Base-by-base conservation (phyloP, 2,888 invertebrate species). In the Ecliptopera silaceata region DNA sequence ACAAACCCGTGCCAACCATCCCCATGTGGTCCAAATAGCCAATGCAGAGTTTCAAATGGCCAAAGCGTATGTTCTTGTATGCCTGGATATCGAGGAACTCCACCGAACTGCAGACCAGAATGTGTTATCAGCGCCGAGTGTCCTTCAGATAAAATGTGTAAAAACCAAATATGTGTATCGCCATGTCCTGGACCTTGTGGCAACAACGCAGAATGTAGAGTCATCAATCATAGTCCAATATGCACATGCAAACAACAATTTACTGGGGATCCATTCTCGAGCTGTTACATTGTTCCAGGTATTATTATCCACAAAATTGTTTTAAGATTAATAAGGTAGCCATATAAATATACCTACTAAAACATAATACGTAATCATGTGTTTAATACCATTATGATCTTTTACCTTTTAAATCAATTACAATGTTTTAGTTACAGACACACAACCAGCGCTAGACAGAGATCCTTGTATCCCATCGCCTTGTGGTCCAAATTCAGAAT, bases 111-210 rank as follows among this genome's bases (percentile, higher is more conserved):
- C 74, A 90, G 95, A 68, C 95, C 95, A n/a, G 94, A 95, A 82
- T 95, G 95, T 82, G 93, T 93, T n/a, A 92, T 94, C 12, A 95
- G 94, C 71, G 88, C 94, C 18, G 95, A 95, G 81, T 95, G 95
- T 74, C 75, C 93, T 1, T 80, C 90, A 31, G 92, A 93, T 59
- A 93, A 93, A 80, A 93, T 94, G 20, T 95, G 95, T 75, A 84
- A 93, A 48, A 93, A 94, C 74, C 93, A 94, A 70, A 95, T 94
- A 84, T 96, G 95, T 79, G 78, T 91, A 15, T 94, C 95, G 69
- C 95, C 96, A 42, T 96, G 95, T 66, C 93, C 93, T 44, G 95
- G 94, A 42, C 92, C 94, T 8, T 96, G 96, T 75, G 96, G 95
- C 31, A 85, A 92, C 61, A 94, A 94, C 73, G 91, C 95, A 18